Evolutionary conservation across 1,140 invertebrate genomes (phyloP).

Genomic region (Helicorthomorpha holstii): DNA sequence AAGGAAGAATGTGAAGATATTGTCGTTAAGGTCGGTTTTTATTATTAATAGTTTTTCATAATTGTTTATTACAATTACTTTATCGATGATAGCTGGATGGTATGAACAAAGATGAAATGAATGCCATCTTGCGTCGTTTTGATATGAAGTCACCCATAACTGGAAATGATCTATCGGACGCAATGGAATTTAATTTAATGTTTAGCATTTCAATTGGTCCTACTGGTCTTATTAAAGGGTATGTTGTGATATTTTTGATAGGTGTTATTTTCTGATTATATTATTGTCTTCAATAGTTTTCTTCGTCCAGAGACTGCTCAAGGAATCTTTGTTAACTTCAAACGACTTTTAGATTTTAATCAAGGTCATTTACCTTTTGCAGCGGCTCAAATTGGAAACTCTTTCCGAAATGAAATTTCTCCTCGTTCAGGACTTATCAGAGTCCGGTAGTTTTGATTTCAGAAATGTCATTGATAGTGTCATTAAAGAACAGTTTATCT

Average conservation of each 20-base stretch:
- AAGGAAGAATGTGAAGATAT: constrained; percentile 65
- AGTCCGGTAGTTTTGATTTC: constrained; percentile 34
- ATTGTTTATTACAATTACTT: background rate
- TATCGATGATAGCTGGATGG: constrained; percentile 46
- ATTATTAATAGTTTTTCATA: constrained; percentile 1
- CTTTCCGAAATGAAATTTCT: constrained; percentile 99
- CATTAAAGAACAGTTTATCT: background rate
- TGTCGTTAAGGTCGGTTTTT: constrained; percentile 40
- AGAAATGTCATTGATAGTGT: background rate
- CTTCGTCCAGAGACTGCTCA: constrained; percentile 96
- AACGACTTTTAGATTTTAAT: constrained; percentile 90
- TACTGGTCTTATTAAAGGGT: constrained; percentile 79
- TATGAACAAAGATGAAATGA: constrained; percentile 77
- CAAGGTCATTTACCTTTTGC: constrained; percentile 93
- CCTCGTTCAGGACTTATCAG: constrained; percentile 89
- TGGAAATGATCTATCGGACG: constrained; percentile 83
- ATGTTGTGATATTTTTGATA: constrained; percentile 7
- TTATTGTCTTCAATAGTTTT: constrained; percentile 34
- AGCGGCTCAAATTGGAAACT: constrained; percentile 91
- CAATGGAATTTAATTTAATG: constrained; percentile 98
- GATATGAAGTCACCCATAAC: constrained; percentile 88
- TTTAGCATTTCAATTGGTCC: constrained; percentile 95
- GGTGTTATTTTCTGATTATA: background rate
- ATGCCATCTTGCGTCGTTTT: constrained; percentile 59
- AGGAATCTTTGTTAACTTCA: constrained; percentile 99